Percentiles rank a stretch among this genome's conserved stretches.
Evolutionary conservation across 1,140 invertebrate species (phyloP).

Genomic region (Bacillus rossius): DNA sequence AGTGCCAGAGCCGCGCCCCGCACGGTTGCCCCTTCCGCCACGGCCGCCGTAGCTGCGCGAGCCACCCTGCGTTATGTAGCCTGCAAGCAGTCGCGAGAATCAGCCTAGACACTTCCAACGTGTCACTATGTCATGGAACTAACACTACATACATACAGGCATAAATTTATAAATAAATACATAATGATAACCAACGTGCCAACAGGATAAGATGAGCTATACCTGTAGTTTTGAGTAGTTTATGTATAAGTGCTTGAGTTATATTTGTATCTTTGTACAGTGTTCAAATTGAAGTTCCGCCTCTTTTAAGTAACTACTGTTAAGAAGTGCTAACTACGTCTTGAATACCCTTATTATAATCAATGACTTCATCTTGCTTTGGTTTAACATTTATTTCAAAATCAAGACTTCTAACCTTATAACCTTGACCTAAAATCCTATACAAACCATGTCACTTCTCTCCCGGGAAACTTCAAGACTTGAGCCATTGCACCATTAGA

Average conservation of each 20-base stretch:
- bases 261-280: too few relatives aligned
- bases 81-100: not conserved
- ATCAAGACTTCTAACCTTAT: too few relatives aligned
- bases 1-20: conserved; percentile 4
- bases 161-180: not conserved
- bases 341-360: too few relatives aligned
- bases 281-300: too few relatives aligned
- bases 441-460: too few relatives aligned
- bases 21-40: conserved; percentile 7
- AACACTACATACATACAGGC: not conserved
- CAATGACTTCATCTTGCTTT: too few relatives aligned
- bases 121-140: not conserved
- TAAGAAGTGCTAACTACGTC: too few relatives aligned
- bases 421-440: too few relatives aligned
- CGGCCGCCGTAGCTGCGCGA: conserved; percentile 3
- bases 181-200: not conserved
- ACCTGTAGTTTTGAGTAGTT: not conserved
- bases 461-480: too few relatives aligned
- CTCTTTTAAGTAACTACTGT: too few relatives aligned
- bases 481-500: too few relatives aligned
- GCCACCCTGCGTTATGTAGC: conserved; percentile 2
- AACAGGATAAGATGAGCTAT: not conserved
- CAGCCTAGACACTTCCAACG: not conserved
- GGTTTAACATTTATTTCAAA: too few relatives aligned
- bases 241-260: not conserved